A percentile compares a stretch with the other conserved stretches of the same genome.
These are phyloP conservation scores for Phengaris alcon DNA, from an alignment of 2,888 invertebrate genomes.

Conservation along the genomic window DNA sequence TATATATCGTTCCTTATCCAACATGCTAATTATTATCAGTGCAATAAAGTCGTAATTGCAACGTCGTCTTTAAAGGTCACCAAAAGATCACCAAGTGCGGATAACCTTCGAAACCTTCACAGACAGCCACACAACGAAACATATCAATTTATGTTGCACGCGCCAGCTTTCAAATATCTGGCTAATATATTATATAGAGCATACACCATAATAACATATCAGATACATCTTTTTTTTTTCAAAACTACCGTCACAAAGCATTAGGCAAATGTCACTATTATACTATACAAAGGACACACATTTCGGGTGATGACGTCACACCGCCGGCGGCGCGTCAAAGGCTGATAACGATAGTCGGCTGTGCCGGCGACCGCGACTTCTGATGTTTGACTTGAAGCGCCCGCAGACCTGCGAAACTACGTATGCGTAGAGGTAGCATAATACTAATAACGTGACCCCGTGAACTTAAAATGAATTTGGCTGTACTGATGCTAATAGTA, in stretches of 20 bases:
- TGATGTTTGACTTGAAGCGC: constrained; percentile 59
- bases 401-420: constrained; percentile 34
- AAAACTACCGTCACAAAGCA: neutral
- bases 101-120: no score
- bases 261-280: neutral
- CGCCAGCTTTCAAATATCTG: no score
- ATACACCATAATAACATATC: no score
- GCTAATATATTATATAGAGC: no score
- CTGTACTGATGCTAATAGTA: neutral
- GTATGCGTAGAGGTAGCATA: neutral
- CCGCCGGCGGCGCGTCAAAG: constrained; percentile 42
- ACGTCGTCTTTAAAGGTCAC: no score
- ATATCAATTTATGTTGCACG: no score
- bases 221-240: no score
- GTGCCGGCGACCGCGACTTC: constrained; percentile 53
- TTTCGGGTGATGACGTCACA: constrained; percentile 40
- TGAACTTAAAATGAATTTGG: neutral
- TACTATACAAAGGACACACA: neutral
- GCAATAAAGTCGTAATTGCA: no score
- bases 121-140: no score
- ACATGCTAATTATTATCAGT: no score
- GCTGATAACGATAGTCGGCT: constrained; percentile 50
- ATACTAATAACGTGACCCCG: constrained; percentile 2
- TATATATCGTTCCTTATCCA: no score
- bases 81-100: no score